These are phyloP conservation scores for Zoroaster sp. DNA, from an alignment of 53 echinoderm and acorn worm species.

Conservation along the genomic window DNA sequence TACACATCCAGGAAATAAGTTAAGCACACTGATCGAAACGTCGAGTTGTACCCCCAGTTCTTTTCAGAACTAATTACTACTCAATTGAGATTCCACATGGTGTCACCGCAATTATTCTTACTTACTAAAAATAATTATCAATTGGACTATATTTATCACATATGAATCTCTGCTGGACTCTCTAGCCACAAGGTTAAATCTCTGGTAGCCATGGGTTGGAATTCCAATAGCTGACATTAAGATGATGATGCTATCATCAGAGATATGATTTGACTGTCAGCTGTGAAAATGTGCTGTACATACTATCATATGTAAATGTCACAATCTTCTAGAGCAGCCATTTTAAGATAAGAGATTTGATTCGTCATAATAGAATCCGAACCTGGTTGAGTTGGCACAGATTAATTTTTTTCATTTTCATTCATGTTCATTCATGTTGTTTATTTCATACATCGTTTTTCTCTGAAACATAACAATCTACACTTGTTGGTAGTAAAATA, in stretches of 20 bases:
- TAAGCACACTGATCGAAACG: too few species aligned
- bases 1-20: too few species aligned
- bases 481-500: too few species aligned
- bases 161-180: not conserved
- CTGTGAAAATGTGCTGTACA: not conserved
- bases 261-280: slow-evolving; percentile 6
- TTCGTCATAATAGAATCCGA: not conserved
- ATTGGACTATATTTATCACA: not conserved
- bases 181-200: not conserved
- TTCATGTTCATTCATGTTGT: too few species aligned
- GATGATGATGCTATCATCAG: not conserved
- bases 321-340: not conserved
- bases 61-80: too few species aligned
- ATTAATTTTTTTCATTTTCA: too few species aligned
- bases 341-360: not conserved
- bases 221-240: not conserved
- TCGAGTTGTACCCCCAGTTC: too few species aligned
- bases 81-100: too few species aligned
- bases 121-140: too few species aligned
- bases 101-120: too few species aligned
- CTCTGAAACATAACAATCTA: too few species aligned
- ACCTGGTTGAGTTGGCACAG: not conserved
- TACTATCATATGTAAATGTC: not conserved
- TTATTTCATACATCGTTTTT: too few species aligned
- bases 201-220: not conserved